A percentile compares a stretch with the other conserved stretches of the same genome.
phyloP scores from a whole-genome alignment of 2,888 invertebrate genomes.

The Achlya flavicornis region DNA sequence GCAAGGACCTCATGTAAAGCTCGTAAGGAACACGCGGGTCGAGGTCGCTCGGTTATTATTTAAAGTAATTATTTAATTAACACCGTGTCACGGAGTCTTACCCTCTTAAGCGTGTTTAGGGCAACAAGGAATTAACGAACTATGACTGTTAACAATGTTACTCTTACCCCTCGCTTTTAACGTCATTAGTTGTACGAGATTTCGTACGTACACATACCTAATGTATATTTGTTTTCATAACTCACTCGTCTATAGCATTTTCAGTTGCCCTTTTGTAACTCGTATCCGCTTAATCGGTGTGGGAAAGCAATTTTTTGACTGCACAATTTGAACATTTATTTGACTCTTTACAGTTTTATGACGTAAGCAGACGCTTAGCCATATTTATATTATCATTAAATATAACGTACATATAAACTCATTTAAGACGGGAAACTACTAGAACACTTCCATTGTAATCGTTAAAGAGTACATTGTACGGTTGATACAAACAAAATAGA shows the following conservation, averaged over 20 bases:
- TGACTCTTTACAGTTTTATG: slow-evolving; percentile 58
- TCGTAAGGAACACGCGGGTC: slow-evolving; percentile 26
- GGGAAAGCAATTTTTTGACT: slow-evolving; percentile 73
- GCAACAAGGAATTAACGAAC: slow-evolving; percentile 81
- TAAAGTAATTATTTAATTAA: slow-evolving; percentile 83
- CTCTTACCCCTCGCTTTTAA: slow-evolving; percentile 79
- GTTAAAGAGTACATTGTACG: slow-evolving; percentile 49
- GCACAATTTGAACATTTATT: slow-evolving; percentile 47
- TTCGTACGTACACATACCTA: slow-evolving; percentile 68
- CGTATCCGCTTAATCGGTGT: slow-evolving; percentile 72
- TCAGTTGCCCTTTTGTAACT: slow-evolving; percentile 64
- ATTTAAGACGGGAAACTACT: slow-evolving; percentile 3
- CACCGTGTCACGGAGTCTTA: slow-evolving; percentile 76
- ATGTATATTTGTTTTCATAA: slow-evolving; percentile 81
- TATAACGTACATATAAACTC: slow-evolving; percentile 4
- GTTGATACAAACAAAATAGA: slow-evolving; percentile 48
- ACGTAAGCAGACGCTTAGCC: slow-evolving; percentile 47
- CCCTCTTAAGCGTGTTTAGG: slow-evolving; percentile 81
- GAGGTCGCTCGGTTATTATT: slow-evolving; percentile 72
- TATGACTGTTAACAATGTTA: slow-evolving; percentile 80
- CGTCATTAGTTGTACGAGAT: slow-evolving; percentile 81
- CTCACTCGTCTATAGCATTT: slow-evolving; percentile 66
- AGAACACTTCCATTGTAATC: slow-evolving; percentile 25
- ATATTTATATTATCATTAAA: slow-evolving; percentile 23
- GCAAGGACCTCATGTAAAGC: slow-evolving; percentile 13